Evolutionary conservation across 2,113 vertebrate genomes (phyloP), one percentile per base, ranked within the genome.

Genomic region (Chamaetylas fuelleborni): DNA sequence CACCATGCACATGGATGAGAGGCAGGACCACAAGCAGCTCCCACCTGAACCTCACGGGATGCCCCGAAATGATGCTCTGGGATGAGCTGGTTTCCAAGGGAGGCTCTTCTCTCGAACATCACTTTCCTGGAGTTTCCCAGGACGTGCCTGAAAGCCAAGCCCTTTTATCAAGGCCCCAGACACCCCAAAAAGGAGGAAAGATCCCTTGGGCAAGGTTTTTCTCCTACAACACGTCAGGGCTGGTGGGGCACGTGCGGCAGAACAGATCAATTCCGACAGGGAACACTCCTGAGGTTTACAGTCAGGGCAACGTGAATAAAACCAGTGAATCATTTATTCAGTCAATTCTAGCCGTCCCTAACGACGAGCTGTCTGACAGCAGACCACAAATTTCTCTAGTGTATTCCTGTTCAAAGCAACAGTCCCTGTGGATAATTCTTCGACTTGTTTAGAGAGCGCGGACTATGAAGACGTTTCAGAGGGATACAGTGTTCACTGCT

Each of bases 211-310:
- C 66, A 51, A 11, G 29, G 23, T n/a, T 77, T 22, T 80, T 6
- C 36, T 67, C 65, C 76, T 8, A 5, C 34, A 25, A 3, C 0
- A 0, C 0, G 0, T 12, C 50, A 29, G 50, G 62, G 38, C 53
- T 31, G 43, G n/a, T 0, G 6, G 23, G 0, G 12, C 15, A 3
- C 0, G 1, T 2, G 6, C 1, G 0, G 57, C 43, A 79, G 45
- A 69, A 65, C 1, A 1, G 65, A 81, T 61, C 66, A 36, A 29
- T 77, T 22, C 67, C 1, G 3, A 53, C 73, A 80, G 47, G 71
- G 53, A 56, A 72, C 5, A 7, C 58, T 84, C 54, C 77, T 6
- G 31, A 72, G 84, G 54, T 79, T 91, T 61, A 58, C 3, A 86
- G 51, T 38, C 81, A 89, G 84, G n/a, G 45, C 48, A 69, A 47